Percentiles rank a stretch among this genome's conserved stretches.
These are phyloP conservation scores for Nebria salina DNA, from an alignment of 2,888 invertebrate species.

Conservation along the genomic window DNA sequence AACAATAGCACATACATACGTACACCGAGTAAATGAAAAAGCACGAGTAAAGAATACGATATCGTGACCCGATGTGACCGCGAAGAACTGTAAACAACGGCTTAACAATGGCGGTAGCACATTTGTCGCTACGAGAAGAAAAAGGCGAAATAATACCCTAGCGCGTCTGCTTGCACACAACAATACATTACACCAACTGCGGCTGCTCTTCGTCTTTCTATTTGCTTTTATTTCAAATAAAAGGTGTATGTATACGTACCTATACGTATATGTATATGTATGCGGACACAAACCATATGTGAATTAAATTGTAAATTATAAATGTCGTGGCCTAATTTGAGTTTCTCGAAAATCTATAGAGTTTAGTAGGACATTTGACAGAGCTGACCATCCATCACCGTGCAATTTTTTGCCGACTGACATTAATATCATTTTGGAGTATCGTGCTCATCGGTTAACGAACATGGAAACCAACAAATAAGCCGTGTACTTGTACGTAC, in stretches of 20 bases:
- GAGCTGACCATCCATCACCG: constrained; percentile 29
- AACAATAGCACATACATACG: background rate
- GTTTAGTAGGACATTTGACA: background rate
- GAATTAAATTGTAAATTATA: too few species aligned
- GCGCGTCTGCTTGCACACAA: constrained; percentile 1
- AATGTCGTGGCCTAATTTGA: background rate
- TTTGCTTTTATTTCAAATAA: background rate
- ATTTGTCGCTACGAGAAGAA: background rate
- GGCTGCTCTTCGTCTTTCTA: background rate
- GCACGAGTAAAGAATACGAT: background rate
- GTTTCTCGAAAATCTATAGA: background rate
- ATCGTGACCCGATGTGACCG: background rate
- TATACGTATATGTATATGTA: background rate
- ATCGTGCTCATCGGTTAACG: constrained; percentile 24
- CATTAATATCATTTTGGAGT: constrained; percentile 44
- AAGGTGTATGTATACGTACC: background rate
- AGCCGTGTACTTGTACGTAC: constrained; percentile 14
- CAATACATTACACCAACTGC: background rate
- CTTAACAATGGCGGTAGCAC: background rate
- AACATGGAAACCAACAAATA: constrained; percentile 9
- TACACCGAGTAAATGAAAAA: background rate
- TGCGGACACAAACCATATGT: background rate
- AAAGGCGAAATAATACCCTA: background rate
- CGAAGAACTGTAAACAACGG: background rate
- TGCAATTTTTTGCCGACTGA: constrained; percentile 28